Evolutionary conservation across 2,888 invertebrate species (phyloP), one percentile per base, ranked within the genome.

Genomic region (Cryptus armator): DNA sequence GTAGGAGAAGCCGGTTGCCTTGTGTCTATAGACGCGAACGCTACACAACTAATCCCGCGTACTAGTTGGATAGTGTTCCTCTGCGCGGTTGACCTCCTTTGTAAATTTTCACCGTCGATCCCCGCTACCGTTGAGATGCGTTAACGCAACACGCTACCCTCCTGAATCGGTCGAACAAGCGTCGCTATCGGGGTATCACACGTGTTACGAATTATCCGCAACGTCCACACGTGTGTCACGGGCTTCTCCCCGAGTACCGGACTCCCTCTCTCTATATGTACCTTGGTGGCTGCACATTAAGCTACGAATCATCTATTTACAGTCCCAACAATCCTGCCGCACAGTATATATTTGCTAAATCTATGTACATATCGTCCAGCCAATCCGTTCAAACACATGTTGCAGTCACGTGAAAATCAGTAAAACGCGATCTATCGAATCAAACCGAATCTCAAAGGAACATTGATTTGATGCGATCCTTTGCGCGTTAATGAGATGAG

Each of bases 191-290:
- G 74, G 37, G 70, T 80, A 80, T 83, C 81, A 77, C 79, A 81
- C 81, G 76, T 84, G 84, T 86, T 76, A 76, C 80, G 79, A 84
- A 84, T 86, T 84, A 83, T 77, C 86, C 82, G 67, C 59, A 84
- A 80, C 66, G 72, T 76, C 79, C 76, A 75, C 74, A 56, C 71
- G 64, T 70, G 43, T 32, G 66, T 78, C 46, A 81, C 75, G 62
- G 9, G 37, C 24, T 59, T 70, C 72, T 59, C 62, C 64, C 59
- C 74, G 14, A 74, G 32, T 64, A 70, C 68, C 67, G n/a, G 51
- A 37, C 6, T 12, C 29, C 5, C 59, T 32, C n/a, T 32, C 32
- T 1, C 24, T 24, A 3, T 51, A 43, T 75, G 48, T 29, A 71
- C 48, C 46, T 37, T 62, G 48, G 62, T 5, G 62, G 32, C 14